These are phyloP conservation scores for Muscicapa comitata DNA, from an alignment of 2,797 vertebrate genomes.

Conservation along the genomic window DNA sequence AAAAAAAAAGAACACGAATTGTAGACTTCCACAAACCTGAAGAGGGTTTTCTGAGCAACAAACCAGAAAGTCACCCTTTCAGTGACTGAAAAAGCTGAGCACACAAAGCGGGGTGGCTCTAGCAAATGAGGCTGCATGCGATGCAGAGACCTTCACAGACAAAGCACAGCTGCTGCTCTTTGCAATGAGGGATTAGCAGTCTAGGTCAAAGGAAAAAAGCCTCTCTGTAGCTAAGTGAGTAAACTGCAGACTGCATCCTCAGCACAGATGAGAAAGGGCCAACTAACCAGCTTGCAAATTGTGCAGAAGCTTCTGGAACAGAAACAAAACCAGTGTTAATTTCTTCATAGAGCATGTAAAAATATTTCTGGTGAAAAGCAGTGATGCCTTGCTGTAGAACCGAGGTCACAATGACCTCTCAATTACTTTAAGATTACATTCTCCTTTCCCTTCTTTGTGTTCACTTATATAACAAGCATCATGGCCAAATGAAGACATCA, in stretches of 20 bases:
- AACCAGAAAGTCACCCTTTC: slow-evolving; percentile 24
- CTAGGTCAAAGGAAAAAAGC: slow-evolving; percentile 61
- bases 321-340: background rate
- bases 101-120: background rate
- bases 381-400: background rate
- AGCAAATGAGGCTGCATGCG: background rate
- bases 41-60: background rate
- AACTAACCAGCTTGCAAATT: slow-evolving; percentile 39
- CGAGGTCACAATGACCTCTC: background rate
- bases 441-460: background rate
- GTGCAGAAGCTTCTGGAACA: slow-evolving; percentile 35
- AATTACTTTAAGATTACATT: background rate
- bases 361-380: background rate
- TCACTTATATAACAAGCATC: background rate
- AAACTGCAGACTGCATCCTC: slow-evolving; percentile 60
- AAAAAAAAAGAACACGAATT: background rate
- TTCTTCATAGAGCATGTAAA: background rate
- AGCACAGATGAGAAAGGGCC: slow-evolving; percentile 41
- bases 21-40: background rate
- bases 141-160: slow-evolving; percentile 12
- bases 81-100: background rate
- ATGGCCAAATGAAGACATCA: background rate
- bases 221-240: slow-evolving; percentile 48
- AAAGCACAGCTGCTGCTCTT: slow-evolving; percentile 61
- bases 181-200: slow-evolving; percentile 48